A percentile compares a stretch with the other conserved stretches of the same genome.
Evolutionary conservation across 2,113 vertebrate species (phyloP).

Genomic region (Rhinopomastus cyanomelas): DNA sequence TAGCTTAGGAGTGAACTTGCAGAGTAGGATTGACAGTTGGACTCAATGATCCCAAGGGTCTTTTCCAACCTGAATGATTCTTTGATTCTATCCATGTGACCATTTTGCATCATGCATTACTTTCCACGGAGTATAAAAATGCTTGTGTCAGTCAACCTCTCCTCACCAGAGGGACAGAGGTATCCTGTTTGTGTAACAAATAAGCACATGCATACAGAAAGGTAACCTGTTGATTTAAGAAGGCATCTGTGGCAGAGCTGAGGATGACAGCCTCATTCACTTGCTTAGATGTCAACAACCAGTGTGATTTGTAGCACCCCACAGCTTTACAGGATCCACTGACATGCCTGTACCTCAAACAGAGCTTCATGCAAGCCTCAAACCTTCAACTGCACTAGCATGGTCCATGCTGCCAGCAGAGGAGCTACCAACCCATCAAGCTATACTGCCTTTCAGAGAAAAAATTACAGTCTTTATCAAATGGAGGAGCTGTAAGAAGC

Average conservation of each 20-base stretch:
- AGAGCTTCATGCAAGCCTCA: neutral
- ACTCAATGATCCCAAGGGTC: no score
- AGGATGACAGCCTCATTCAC: neutral
- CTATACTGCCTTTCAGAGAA: neutral
- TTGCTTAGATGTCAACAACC: neutral
- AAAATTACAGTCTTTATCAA: neutral
- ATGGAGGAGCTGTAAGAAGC: neutral
- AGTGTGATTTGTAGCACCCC: fast-evolving
- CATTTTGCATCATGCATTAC: neutral
- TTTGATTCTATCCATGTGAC: neutral
- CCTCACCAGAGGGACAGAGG: neutral
- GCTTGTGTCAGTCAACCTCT: fast-evolving
- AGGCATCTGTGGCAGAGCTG: neutral
- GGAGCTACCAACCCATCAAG: neutral
- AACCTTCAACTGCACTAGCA: neutral
- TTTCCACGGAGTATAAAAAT: neutral
- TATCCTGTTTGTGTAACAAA: neutral
- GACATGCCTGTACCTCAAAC: fast-evolving
- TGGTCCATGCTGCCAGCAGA: neutral
- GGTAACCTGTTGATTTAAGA: neutral
- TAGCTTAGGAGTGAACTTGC: no score
- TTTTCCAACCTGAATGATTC: no score
- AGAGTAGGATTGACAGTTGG: no score
- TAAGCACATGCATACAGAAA: neutral
- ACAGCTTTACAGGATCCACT: neutral